Evolutionary conservation across 2,888 invertebrate species (phyloP).

Genomic region (Pseudococcus longispinus): DNA sequence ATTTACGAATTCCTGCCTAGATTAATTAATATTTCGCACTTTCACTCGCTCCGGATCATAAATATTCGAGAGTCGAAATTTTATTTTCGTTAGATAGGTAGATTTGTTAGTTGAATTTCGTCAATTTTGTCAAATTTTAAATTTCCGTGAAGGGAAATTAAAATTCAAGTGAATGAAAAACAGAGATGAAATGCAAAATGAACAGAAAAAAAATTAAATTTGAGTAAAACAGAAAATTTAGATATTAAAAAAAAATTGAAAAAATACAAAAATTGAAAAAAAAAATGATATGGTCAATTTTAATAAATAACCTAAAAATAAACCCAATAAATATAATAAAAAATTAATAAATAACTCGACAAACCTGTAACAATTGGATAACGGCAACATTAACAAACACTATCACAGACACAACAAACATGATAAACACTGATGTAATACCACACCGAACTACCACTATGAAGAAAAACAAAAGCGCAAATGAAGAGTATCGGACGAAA

Average conservation of each 20-base stretch:
- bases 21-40: neutral
- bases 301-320: neutral
- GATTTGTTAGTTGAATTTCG: neutral
- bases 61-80: neutral
- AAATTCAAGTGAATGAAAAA: too few species aligned
- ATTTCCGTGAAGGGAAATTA: too few species aligned
- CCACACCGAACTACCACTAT: conserved; percentile 51
- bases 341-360: neutral
- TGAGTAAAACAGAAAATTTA: neutral
- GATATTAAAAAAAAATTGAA: neutral
- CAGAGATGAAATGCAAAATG: too few species aligned
- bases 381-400: conserved; percentile 49
- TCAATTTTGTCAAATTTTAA: neutral
- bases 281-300: neutral
- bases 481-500: conserved; percentile 45
- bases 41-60: neutral
- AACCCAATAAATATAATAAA: neutral
- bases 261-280: neutral
- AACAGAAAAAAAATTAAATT: too few species aligned
- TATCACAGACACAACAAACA: conserved; percentile 55
- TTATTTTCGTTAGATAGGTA: neutral
- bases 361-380: conserved; percentile 47
- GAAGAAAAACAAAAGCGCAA: conserved; percentile 54
- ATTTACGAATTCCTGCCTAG: neutral
- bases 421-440: conserved; percentile 42